Evolutionary conservation across 2,113 vertebrate genomes (phyloP), one percentile per base, ranked within the genome.

Genomic region (Desmodus rotundus): DNA sequence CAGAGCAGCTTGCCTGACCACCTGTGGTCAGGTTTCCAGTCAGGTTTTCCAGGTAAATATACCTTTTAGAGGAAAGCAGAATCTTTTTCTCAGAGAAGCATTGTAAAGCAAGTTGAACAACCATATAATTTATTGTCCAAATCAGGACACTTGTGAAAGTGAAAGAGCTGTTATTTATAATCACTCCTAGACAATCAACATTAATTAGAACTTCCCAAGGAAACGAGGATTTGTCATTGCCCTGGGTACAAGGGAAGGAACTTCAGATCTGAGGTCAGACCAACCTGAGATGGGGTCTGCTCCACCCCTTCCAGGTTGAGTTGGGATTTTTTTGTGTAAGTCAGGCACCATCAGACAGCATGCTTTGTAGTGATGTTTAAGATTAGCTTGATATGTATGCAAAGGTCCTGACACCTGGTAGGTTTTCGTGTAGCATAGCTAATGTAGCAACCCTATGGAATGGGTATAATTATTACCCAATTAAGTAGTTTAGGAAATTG

Each of bases 261-360:
- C 67, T 89, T 77, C 22, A 5, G 6, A 65, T 36, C 22, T 73
- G 52, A 89, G 31, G 31, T n/a, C 36, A 82, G 36, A 63, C 50
- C 65, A 16, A n/a, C 9, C 2, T 50, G 28, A 50, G 19, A 22
- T 76, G n/a, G 43, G 83, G 28, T 19, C 89, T 0, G 2, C 2
- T 45, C 0, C 0, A 7, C 24, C 19, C 50, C 17, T 12, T 3
- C 26, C 3, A 82, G 73, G 7, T 6, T 36, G 65, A 50, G 22
- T 14, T 38, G 58, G 17, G 2, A 5, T 47, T 20, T 36, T 16
- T 31, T 36, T 67, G 8, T 10, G 14, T 26, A 15, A 26, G 58
- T 78, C 1, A 7, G 20, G 20, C 4, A 5, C 54, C 4, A 0
- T 14, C 10, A 50, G 1, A 8, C 8, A 20, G 19, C 2, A 2